A percentile compares a stretch with the other conserved stretches of the same genome.
Evolutionary conservation across 2,113 vertebrate genomes (phyloP).

Genomic region (Xiphophorus maculatus): DNA sequence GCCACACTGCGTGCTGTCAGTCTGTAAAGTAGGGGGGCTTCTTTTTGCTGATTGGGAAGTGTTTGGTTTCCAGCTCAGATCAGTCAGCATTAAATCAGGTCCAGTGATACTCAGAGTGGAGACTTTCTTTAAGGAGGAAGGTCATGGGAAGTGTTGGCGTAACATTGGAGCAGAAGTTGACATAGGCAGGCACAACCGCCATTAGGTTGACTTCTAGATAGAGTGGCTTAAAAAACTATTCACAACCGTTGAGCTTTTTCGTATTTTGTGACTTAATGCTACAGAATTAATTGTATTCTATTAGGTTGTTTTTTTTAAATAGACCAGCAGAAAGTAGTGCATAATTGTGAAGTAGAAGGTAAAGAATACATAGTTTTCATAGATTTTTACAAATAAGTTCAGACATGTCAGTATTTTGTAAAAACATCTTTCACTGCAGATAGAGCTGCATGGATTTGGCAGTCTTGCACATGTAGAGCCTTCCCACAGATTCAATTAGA

Average conservation of each 20-base stretch:
- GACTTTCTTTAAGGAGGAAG: constrained; percentile 46
- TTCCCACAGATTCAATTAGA: too few species aligned
- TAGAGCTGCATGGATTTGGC: too few species aligned
- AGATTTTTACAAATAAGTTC: background rate
- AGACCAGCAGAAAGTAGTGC: background rate
- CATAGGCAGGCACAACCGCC: constrained; percentile 1
- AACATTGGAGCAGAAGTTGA: constrained; percentile 27
- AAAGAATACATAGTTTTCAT: background rate
- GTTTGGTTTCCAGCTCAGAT: constrained; percentile 69
- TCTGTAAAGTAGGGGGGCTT: constrained; percentile 41
- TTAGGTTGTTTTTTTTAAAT: background rate
- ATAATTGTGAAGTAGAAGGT: background rate
- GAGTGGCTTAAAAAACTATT: background rate
- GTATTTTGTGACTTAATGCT: background rate
- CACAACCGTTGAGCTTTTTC: background rate
- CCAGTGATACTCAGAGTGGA: constrained; percentile 52
- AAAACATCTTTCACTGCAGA: too few species aligned
- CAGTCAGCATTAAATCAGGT: constrained; percentile 64
- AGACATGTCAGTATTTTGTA: too few species aligned
- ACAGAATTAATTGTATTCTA: background rate
- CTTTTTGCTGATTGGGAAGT: constrained; percentile 68
- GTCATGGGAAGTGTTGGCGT: constrained; percentile 52
- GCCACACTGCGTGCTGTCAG: background rate
- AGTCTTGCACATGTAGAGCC: too few species aligned
- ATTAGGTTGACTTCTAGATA: constrained; percentile 1